These are phyloP conservation scores for Ictidomys tridecemlineatus DNA, from an alignment of 2,113 vertebrate species.

Conservation along the genomic window DNA sequence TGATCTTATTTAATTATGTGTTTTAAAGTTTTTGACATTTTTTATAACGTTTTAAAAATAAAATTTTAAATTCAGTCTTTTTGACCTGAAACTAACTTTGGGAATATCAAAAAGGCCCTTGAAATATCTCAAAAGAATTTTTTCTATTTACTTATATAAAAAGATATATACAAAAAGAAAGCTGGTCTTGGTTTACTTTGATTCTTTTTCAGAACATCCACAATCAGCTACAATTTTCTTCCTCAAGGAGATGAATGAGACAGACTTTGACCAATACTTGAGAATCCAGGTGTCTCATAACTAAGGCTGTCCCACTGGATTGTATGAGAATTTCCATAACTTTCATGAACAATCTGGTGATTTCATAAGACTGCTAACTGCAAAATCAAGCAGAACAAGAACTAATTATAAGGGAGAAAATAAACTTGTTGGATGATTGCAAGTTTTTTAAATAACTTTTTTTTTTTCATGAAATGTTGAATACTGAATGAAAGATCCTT, in stretches of 20 bases:
- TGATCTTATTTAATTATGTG: not conserved
- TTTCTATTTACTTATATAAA: not conserved
- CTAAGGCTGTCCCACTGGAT: not conserved
- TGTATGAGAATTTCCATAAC: not conserved
- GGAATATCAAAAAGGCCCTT: not conserved
- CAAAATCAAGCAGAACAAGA: not conserved
- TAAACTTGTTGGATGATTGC: not conserved
- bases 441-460: not conserved
- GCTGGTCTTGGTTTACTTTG: not conserved
- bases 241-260: not conserved
- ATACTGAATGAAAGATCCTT: not conserved
- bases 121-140: not conserved
- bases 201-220: not conserved
- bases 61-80: not conserved
- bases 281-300: not conserved
- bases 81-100: not conserved
- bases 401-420: not conserved
- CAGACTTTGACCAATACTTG: not conserved
- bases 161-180: not conserved
- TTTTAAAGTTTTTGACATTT: not conserved
- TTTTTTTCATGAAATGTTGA: not conserved
- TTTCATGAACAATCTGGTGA: not conserved
- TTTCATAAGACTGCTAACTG: not conserved
- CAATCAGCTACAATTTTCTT: not conserved
- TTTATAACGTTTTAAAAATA: not conserved